Evolutionary conservation across 2,113 vertebrate species (phyloP).

Genomic region (Pomatorhinus ruficollis): DNA sequence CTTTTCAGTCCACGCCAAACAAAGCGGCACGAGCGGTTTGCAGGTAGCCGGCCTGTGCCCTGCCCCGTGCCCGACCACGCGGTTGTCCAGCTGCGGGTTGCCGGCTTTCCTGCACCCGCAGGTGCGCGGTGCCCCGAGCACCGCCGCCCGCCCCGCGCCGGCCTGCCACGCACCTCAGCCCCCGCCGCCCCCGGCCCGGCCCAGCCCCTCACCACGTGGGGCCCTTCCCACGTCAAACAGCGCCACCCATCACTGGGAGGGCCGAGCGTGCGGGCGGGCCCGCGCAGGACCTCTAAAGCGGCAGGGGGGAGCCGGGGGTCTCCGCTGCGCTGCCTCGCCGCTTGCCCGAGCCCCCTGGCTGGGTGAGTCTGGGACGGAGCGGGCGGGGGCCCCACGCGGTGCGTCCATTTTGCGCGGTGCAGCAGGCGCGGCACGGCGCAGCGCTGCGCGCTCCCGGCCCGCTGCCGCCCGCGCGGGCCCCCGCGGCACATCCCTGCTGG

Average conservation of each 20-base stretch:
- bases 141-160: too few relatives aligned
- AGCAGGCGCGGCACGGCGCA: neutral
- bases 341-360: neutral
- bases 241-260: neutral
- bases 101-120: fast-evolving
- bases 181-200: neutral
- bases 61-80: fast-evolving
- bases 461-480: neutral
- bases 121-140: neutral
- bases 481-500: neutral
- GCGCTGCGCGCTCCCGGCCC: neutral
- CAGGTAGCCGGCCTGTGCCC: too few relatives aligned
- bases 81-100: too few relatives aligned
- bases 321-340: neutral
- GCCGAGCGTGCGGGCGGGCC: neutral
- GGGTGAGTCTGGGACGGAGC: neutral
- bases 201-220: neutral
- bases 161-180: too few relatives aligned
- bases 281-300: neutral
- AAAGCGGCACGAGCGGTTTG: too few relatives aligned
- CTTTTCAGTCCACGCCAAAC: neutral
- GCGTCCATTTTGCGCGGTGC: neutral
- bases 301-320: neutral
- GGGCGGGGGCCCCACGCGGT: neutral
- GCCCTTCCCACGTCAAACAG: neutral